Base-by-base conservation (phyloP, 2,888 invertebrate genomes). In the Neoitamus cyanurus region DNA sequence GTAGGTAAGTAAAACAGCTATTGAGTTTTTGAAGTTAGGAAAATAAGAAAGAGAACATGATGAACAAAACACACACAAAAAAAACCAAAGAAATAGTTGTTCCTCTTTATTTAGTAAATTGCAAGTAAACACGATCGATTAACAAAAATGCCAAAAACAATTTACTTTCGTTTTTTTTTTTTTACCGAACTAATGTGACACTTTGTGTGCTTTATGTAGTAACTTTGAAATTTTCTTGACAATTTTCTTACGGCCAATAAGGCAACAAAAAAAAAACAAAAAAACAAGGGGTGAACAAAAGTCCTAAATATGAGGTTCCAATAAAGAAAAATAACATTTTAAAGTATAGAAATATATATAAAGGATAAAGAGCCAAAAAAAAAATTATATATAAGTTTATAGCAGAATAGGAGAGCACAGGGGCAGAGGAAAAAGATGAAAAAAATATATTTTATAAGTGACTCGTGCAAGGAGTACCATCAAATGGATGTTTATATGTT, bases 1-100 rank as follows among this genome's bases (percentile, higher is more conserved):
- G 97, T 98, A 94, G 93, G 88, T 70, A 42, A 11, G 70, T 30
- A 30, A 25, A 20, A 20, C 7, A 25, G n/a, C n/a, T n/a, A n/a
- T n/a, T n/a, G n/a, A n/a, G n/a, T n/a, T n/a, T n/a, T n/a, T n/a
- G n/a, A n/a, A n/a, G n/a, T n/a, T n/a, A n/a, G n/a, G 15, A 2
- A 13, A n/a, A 46, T 1, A 46, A n/a, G 6, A 46, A 46, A n/a
- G 13, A 46, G n/a, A 46, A 58, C n/a, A 58, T 58, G 20, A 58
- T 7, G 20, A 25, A 58, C 6, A 20, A 11, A 58, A 58, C 2
- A 37, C 3, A 37, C 37, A 58, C 6, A 58, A 25, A 58, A 20
- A 25, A 58, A n/a, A 31, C 31, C 42, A 42, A 42, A 42, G n/a
- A 13, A 42, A n/a, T n/a, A n/a, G n/a, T n/a, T n/a, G n/a, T n/a